These are phyloP conservation scores for Drosophila nikananu DNA, from an alignment of 1,140 invertebrate species.

Conservation along the genomic window DNA sequence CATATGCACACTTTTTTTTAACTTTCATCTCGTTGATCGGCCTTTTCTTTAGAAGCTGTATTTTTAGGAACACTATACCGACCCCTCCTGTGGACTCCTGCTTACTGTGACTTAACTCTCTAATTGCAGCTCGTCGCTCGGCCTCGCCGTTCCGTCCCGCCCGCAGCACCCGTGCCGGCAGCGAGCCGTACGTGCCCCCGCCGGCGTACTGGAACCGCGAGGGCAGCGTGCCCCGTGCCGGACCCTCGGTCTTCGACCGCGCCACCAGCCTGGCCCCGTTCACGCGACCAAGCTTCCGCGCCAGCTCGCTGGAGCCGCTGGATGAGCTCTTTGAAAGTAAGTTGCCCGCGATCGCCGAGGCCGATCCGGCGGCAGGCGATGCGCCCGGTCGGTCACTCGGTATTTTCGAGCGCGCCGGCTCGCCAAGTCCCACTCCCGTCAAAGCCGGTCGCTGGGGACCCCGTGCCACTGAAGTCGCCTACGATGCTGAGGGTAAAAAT, in stretches of 20 bases:
- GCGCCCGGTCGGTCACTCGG: slow-evolving; percentile 74
- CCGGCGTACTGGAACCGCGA: slow-evolving; percentile 75
- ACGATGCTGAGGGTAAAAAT: slow-evolving; percentile 89
- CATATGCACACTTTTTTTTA: no score
- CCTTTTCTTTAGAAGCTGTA: not conserved
- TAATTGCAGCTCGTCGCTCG: slow-evolving; percentile 74
- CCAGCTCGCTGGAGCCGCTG: slow-evolving; percentile 84
- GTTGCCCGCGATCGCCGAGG: slow-evolving; percentile 76
- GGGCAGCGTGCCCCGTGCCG: slow-evolving; percentile 73
- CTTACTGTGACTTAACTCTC: slow-evolving; percentile 1
- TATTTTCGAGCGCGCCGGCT: slow-evolving; percentile 86
- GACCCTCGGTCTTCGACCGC: slow-evolving; percentile 79
- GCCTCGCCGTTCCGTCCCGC: slow-evolving; percentile 72
- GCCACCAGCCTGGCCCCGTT: slow-evolving; percentile 82
- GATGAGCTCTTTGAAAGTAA: slow-evolving; percentile 87
- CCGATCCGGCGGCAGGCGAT: slow-evolving; percentile 49
- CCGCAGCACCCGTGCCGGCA: slow-evolving; percentile 70
- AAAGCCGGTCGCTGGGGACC: slow-evolving; percentile 89
- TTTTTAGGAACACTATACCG: not conserved
- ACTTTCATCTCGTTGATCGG: no score
- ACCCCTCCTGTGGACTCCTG: slow-evolving; percentile 5
- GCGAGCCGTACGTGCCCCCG: slow-evolving; percentile 80
- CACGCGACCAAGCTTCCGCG: slow-evolving; percentile 82
- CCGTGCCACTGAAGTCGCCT: slow-evolving; percentile 88
- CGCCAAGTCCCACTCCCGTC: slow-evolving; percentile 88